A percentile compares a stretch with the other conserved stretches of the same genome.
These are phyloP conservation scores for Lampris megalopsis DNA, from an alignment of 2,113 vertebrate genomes.

Conservation along the genomic window DNA sequence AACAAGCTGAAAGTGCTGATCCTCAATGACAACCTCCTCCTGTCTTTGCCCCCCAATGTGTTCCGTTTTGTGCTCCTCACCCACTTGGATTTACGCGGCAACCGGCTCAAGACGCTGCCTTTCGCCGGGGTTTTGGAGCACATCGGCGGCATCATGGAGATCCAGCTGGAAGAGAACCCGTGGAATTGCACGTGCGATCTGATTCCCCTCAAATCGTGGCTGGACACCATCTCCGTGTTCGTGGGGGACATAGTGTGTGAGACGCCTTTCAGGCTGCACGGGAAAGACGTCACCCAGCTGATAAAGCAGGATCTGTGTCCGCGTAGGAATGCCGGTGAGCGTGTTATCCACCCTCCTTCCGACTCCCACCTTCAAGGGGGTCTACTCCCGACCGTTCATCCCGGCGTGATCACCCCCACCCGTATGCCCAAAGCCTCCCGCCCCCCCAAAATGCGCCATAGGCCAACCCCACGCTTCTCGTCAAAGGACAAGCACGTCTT, in stretches of 20 bases:
- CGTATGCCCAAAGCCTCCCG: conserved; percentile 91
- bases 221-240: conserved; percentile 96
- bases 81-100: conserved; percentile 96
- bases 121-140: conserved; percentile 97
- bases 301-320: conserved; percentile 97
- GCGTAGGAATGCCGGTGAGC: conserved; percentile 88
- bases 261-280: conserved; percentile 95
- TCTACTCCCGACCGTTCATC: conserved; percentile 85
- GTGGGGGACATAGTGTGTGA: conserved; percentile 98
- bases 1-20: conserved; percentile 98
- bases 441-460: conserved; percentile 92
- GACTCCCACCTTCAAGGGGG: conserved; percentile 86
- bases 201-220: conserved; percentile 95
- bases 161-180: conserved; percentile 97
- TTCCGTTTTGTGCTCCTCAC: conserved; percentile 98
- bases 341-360: conserved; percentile 81
- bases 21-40: conserved; percentile 97
- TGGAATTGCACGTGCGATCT: conserved; percentile 99
- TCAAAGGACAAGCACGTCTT: conserved; percentile 95
- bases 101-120: conserved; percentile 94
- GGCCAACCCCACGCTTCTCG: conserved; percentile 92
- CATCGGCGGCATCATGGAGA: conserved; percentile 98
- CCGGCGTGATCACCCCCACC: conserved; percentile 86
- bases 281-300: conserved; percentile 95
- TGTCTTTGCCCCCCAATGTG: conserved; percentile 94